Evolutionary conservation across 2,113 vertebrate species (phyloP).

Genomic region (Heloderma charlesbogerti): DNA sequence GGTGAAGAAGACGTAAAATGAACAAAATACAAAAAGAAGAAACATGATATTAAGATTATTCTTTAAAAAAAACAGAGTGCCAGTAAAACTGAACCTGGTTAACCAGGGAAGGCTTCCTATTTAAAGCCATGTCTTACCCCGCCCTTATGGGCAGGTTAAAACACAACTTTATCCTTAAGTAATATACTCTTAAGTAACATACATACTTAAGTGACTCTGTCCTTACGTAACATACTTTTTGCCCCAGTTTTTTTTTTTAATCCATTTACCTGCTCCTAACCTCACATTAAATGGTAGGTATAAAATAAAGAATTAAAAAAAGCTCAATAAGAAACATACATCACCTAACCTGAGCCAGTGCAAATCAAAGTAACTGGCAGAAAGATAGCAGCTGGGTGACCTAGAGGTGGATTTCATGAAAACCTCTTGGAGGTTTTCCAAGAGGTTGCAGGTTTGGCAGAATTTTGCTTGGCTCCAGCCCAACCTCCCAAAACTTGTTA

Average conservation of each 20-base stretch:
- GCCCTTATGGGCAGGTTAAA: no score
- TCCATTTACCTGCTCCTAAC: not conserved
- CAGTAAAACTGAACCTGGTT: no score
- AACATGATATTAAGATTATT: no score
- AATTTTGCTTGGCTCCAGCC: not conserved
- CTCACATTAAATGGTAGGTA: not conserved
- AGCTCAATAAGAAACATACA: not conserved
- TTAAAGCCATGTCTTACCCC: not conserved
- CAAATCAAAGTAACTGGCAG: not conserved
- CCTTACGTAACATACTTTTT: not conserved
- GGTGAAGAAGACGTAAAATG: no score
- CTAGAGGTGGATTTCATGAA: not conserved
- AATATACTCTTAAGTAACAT: not conserved
- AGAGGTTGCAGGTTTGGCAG: conserved; percentile 42
- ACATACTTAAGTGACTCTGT: no score
- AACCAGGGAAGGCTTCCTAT: no score
- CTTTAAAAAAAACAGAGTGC: no score
- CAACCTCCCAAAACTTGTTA: not conserved
- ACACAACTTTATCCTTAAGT: not conserved
- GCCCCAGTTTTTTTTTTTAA: no score
- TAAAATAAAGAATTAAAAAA: not conserved
- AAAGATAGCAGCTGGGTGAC: not conserved
- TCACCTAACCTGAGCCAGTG: fast-evolving
- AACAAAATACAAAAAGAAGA: no score
- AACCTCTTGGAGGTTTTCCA: no score